A percentile compares a stretch with the other conserved stretches of the same genome.
Conservation (phyloP, 2,888 invertebrate species). For the Gisinianus flammeolus region DNA sequence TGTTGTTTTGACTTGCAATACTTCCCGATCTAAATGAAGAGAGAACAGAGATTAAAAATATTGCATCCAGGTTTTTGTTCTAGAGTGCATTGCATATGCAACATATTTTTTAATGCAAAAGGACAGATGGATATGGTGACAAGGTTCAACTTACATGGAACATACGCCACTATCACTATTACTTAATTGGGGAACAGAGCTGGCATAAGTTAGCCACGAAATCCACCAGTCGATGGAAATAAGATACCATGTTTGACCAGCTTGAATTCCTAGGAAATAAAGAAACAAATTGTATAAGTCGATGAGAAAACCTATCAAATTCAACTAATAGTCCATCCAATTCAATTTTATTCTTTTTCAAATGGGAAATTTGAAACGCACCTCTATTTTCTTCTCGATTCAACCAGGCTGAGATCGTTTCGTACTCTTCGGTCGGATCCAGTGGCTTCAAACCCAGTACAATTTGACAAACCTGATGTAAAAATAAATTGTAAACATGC, state of each 20-base stretch:
- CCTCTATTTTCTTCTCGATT: conserved; percentile 77
- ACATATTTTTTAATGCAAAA: background rate
- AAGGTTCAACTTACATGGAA: conserved; percentile 53
- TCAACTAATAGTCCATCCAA: too few relatives aligned
- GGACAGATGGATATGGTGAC: background rate
- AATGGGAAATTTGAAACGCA: too few relatives aligned
- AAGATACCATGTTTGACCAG: conserved; percentile 90
- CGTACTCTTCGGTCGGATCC: conserved; percentile 79
- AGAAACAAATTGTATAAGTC: too few relatives aligned
- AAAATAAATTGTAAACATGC: background rate
- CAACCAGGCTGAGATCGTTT: conserved; percentile 83
- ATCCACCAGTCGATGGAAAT: conserved; percentile 87
- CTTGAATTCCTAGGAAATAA: conserved; percentile 64
- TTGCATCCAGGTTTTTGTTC: background rate
- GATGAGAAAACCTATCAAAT: too few relatives aligned
- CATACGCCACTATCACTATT: conserved; percentile 58
- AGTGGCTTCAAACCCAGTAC: conserved; percentile 82
- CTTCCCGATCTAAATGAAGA: conserved; percentile 44
- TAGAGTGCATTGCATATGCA: background rate
- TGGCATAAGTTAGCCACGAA: conserved; percentile 73
- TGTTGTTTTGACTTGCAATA: conserved; percentile 52
- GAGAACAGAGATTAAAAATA: background rate
- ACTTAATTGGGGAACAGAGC: conserved; percentile 45
- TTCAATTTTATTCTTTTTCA: too few relatives aligned
- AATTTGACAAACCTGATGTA: conserved; percentile 76